Conservation (phyloP, 1,140 invertebrate species). For the Drosophila bifasciata region DNA sequence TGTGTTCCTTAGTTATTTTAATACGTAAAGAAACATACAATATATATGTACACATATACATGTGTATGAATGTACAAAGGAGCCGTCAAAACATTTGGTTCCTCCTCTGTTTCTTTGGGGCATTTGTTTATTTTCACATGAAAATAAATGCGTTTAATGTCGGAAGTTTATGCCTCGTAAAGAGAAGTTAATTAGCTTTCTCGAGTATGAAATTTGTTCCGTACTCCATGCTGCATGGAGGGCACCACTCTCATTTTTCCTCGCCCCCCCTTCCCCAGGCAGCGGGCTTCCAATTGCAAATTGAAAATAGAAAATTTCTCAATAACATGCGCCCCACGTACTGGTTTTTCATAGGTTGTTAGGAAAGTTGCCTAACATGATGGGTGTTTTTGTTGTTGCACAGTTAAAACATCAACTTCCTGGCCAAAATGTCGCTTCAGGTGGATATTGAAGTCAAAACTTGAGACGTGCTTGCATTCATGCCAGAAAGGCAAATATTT, state of each 20-base stretch:
- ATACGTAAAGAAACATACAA: slow-evolving; percentile 44
- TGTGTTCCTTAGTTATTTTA: slow-evolving; percentile 14
- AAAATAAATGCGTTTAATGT: slow-evolving; percentile 66
- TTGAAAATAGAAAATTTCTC: slow-evolving; percentile 44
- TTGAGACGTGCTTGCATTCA: slow-evolving; percentile 60
- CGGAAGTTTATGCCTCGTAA: slow-evolving; percentile 65
- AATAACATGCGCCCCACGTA: slow-evolving; percentile 1
- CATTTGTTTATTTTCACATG: slow-evolving; percentile 64
- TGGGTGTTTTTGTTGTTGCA: slow-evolving; percentile 10
- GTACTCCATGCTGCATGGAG: background rate
- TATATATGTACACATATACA: background rate
- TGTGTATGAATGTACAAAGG: slow-evolving; percentile 15
- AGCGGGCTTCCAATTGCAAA: slow-evolving; percentile 20
- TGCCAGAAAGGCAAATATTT: slow-evolving; percentile 76
- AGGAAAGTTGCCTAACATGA: background rate
- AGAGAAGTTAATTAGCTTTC: slow-evolving; percentile 63
- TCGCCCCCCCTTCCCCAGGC: too few species aligned
- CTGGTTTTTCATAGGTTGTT: too few species aligned
- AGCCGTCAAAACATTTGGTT: slow-evolving; percentile 56
- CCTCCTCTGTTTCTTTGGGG: slow-evolving; percentile 32
- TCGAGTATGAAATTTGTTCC: slow-evolving; percentile 60
- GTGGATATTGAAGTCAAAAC: slow-evolving; percentile 45
- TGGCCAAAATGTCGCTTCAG: slow-evolving; percentile 38
- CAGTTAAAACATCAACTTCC: slow-evolving; percentile 41
- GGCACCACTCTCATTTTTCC: background rate